phyloP scores from a whole-genome alignment of 64 coral and sea anemone species.

The Exaiptasia diaphana region DNA sequence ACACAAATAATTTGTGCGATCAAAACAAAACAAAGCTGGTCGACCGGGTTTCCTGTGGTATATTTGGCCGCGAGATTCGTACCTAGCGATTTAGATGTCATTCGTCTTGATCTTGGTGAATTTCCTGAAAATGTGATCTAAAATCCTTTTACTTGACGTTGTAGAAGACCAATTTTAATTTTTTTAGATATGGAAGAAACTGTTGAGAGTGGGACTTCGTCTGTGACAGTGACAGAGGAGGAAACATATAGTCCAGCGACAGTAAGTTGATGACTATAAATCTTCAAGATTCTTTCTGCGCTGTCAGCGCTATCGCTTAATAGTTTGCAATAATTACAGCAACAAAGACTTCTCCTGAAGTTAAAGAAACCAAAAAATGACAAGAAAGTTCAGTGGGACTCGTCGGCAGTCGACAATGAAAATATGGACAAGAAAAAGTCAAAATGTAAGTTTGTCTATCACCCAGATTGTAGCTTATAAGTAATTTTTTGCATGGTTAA shows the following conservation, averaged over 20 bases:
- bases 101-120: too few species aligned
- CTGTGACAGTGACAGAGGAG: slow-evolving; percentile 77
- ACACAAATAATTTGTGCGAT: not conserved
- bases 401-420: slow-evolving; percentile 86
- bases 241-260: slow-evolving; percentile 43
- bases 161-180: not conserved
- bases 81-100: too few species aligned
- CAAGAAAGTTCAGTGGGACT: slow-evolving; percentile 95
- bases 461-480: too few species aligned
- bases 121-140: too few species aligned
- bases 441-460: slow-evolving; percentile 99
- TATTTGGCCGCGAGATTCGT: not conserved
- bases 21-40: slow-evolving; percentile 21
- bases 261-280: too few species aligned
- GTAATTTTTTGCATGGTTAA: too few species aligned
- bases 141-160: too few species aligned
- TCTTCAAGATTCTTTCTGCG: not conserved
- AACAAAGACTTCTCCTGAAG: slow-evolving; percentile 78
- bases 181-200: not conserved
- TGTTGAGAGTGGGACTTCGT: not conserved
- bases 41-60: not conserved
- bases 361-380: slow-evolving; percentile 82
- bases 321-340: slow-evolving; percentile 13
- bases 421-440: slow-evolving; percentile 96
- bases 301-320: not conserved